Conservation (phyloP, 2,888 invertebrate species). For the Heliothis peltigera region DNA sequence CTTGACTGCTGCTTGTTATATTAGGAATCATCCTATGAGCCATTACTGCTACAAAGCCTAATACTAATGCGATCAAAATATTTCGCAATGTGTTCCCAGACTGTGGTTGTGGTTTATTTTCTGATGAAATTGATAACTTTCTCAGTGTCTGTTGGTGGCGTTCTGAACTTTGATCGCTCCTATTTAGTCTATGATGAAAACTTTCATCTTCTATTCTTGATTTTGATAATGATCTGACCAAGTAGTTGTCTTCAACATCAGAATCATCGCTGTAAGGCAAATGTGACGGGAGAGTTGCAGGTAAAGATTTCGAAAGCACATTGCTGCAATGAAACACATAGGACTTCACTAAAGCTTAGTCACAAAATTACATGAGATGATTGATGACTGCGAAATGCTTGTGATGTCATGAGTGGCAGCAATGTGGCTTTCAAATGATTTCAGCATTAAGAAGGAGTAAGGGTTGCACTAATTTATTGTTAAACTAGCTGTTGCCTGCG, state of each 20-base stretch:
- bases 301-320: conserved; percentile 81
- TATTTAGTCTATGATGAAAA: conserved; percentile 21
- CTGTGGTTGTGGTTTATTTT: conserved; percentile 18
- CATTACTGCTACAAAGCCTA: conserved; percentile 35
- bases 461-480: too few relatives aligned
- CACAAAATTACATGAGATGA: conserved; percentile 34
- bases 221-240: conserved; percentile 37
- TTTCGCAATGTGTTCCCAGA: conserved; percentile 28
- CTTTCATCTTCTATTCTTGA: conserved; percentile 41
- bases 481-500: too few relatives aligned
- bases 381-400: conserved; percentile 24
- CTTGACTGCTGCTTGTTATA: conserved; percentile 26
- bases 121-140: conserved; percentile 22
- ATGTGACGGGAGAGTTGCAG: conserved; percentile 76
- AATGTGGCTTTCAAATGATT: conserved; percentile 30
- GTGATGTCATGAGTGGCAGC: conserved; percentile 20
- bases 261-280: conserved; percentile 78
- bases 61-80: conserved; percentile 34
- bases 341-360: conserved; percentile 73
- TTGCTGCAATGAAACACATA: conserved; percentile 81
- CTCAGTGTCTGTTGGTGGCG: conserved; percentile 13
- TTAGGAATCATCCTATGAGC: conserved; percentile 16
- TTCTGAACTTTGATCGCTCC: conserved; percentile 32
- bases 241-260: conserved; percentile 50
- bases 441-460: not conserved